These are phyloP conservation scores for Heliangelus exortis DNA, from an alignment of 2,797 vertebrate genomes.

Conservation along the genomic window DNA sequence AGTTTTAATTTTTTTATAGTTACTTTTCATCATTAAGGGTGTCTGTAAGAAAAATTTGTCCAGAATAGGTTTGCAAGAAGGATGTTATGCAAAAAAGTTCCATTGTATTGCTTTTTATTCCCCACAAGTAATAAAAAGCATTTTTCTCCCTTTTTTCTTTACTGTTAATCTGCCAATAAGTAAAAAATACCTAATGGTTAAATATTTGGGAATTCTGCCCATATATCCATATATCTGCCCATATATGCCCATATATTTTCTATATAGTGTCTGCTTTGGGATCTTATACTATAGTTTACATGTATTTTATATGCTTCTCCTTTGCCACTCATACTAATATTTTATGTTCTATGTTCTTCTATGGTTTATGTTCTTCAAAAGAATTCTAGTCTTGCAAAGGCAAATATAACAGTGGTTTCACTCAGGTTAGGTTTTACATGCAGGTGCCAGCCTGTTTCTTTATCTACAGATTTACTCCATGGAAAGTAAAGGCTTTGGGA, in stretches of 20 bases:
- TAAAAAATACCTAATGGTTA: neutral
- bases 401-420: neutral
- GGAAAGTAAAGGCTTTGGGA: neutral
- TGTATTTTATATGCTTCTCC: neutral
- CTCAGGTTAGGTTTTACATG: neutral
- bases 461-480: neutral
- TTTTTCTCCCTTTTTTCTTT: neutral
- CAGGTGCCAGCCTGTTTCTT: neutral
- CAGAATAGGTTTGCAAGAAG: neutral
- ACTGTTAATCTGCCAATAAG: neutral
- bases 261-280: neutral
- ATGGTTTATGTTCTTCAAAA: neutral
- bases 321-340: neutral
- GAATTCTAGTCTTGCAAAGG: neutral
- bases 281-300: neutral
- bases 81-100: neutral
- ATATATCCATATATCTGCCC: neutral
- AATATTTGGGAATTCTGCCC: neutral
- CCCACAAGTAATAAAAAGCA: neutral
- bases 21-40: neutral
- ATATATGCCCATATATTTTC: neutral
- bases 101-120: neutral
- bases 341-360: too few relatives aligned
- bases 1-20: neutral
- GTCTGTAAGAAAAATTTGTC: neutral